A percentile compares a stretch with the other conserved stretches of the same genome.
Conservation (phyloP, 2,888 invertebrate species). For the Neoaliturus tenellus region DNA sequence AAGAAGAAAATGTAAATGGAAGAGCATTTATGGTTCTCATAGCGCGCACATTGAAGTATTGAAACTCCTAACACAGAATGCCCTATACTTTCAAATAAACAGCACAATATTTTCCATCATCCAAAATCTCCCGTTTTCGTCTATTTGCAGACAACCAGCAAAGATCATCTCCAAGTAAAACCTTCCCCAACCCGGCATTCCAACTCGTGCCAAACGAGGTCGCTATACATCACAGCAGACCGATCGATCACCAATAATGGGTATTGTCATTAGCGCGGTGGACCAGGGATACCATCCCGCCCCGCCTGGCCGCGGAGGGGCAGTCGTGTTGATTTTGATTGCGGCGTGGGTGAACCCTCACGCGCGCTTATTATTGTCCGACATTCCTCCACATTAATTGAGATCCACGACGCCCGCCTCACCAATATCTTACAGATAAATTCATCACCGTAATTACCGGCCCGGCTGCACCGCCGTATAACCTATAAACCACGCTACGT, state of each 20-base stretch:
- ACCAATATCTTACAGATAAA: slow-evolving; percentile 53
- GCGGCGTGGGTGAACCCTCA: slow-evolving; percentile 13
- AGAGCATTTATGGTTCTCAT: too few species aligned
- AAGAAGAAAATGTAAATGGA: too few species aligned
- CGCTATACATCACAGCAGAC: not conserved
- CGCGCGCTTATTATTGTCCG: slow-evolving; percentile 9
- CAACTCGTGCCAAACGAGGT: too few species aligned
- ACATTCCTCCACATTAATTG: slow-evolving; percentile 34
- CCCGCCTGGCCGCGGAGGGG: not conserved
- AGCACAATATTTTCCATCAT: too few species aligned
- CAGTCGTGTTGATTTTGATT: slow-evolving; percentile 30
- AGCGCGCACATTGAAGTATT: too few species aligned
- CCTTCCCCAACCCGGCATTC: too few species aligned
- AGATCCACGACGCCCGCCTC: slow-evolving; percentile 35
- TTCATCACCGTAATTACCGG: slow-evolving; percentile 40
- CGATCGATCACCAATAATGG: slow-evolving; percentile 36
- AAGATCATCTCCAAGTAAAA: too few species aligned
- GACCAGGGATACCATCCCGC: not conserved
- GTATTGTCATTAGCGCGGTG: slow-evolving; percentile 9
- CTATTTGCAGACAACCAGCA: too few species aligned
- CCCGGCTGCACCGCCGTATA: not conserved
- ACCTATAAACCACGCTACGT: slow-evolving; percentile 37
- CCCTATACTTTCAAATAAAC: too few species aligned
- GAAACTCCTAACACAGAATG: too few species aligned
- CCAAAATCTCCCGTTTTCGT: too few species aligned